Evolutionary conservation across 2,113 vertebrate species (phyloP).

Genomic region (Mionectes macconnelli): DNA sequence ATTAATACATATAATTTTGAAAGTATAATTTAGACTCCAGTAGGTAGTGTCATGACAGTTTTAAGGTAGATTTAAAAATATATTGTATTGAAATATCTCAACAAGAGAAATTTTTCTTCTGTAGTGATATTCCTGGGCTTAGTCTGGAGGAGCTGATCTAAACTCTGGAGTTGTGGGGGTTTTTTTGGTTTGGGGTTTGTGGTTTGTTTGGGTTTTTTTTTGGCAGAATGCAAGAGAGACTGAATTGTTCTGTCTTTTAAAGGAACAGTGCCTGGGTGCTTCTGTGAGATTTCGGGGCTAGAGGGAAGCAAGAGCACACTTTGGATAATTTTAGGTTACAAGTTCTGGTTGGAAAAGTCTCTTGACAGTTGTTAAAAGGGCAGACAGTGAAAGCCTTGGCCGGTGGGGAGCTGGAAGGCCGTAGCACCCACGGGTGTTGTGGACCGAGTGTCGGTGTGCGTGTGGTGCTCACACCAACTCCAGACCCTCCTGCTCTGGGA

Average conservation of each 20-base stretch:
- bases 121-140: background rate
- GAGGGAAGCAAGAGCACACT: background rate
- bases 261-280: background rate
- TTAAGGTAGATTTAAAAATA: conserved; percentile 20
- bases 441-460: rapidly evolving
- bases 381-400: background rate
- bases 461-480: rapidly evolving
- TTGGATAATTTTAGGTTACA: background rate
- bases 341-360: background rate
- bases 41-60: background rate
- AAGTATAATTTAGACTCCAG: conserved; percentile 21
- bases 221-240: background rate
- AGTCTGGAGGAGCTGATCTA: background rate
- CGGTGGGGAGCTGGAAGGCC: background rate
- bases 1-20: conserved; percentile 50
- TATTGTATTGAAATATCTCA: background rate
- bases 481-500: background rate
- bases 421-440: rapidly evolving
- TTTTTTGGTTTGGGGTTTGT: background rate
- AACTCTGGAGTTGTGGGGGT: background rate
- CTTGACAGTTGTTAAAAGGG: background rate
- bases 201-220: too few species aligned
- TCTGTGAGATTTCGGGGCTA: background rate
- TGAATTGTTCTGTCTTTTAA: background rate
- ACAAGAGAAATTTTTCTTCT: background rate